phyloP scores from a whole-genome alignment of 2,888 invertebrate species.

The Parapristionchus giblindavisi region DNA sequence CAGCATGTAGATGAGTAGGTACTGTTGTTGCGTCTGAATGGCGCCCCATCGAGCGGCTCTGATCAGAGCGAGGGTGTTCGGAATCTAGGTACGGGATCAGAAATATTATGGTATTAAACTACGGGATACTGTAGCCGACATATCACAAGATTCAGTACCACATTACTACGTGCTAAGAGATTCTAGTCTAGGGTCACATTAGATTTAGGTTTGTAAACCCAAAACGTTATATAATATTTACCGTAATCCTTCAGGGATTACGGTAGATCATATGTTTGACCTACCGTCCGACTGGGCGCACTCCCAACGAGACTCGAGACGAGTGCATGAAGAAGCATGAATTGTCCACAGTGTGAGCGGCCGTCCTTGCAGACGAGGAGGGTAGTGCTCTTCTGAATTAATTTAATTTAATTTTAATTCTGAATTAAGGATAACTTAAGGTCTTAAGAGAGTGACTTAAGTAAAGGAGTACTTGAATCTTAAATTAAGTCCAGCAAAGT shows the following conservation, averaged over 20 bases:
- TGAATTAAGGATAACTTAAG: too few relatives aligned
- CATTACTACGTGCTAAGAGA: too few relatives aligned
- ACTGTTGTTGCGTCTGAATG: conserved; percentile 27
- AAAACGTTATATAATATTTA: too few relatives aligned
- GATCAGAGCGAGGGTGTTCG: not conserved
- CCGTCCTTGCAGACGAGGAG: conserved; percentile 33
- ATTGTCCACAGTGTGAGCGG: not conserved
- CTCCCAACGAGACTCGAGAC: conserved; percentile 1
- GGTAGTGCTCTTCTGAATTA: conserved; percentile 1
- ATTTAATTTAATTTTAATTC: too few relatives aligned
- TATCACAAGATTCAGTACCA: too few relatives aligned
- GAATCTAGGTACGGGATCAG: not conserved
- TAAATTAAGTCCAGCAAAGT: not conserved
- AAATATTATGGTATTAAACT: too few relatives aligned
- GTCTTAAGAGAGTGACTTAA: not conserved
- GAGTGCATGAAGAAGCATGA: conserved; percentile 24
- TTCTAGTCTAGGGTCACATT: too few relatives aligned
- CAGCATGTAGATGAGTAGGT: conserved; percentile 31
- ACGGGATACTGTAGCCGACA: too few relatives aligned
- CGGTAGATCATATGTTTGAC: too few relatives aligned
- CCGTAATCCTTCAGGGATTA: conserved; percentile 27
- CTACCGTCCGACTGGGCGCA: not conserved
- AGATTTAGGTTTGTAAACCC: too few relatives aligned
- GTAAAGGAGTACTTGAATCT: not conserved
- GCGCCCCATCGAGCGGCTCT: conserved; percentile 28